phyloP scores from a whole-genome alignment of 2,113 vertebrate genomes.

The Polypterus bichir region DNA sequence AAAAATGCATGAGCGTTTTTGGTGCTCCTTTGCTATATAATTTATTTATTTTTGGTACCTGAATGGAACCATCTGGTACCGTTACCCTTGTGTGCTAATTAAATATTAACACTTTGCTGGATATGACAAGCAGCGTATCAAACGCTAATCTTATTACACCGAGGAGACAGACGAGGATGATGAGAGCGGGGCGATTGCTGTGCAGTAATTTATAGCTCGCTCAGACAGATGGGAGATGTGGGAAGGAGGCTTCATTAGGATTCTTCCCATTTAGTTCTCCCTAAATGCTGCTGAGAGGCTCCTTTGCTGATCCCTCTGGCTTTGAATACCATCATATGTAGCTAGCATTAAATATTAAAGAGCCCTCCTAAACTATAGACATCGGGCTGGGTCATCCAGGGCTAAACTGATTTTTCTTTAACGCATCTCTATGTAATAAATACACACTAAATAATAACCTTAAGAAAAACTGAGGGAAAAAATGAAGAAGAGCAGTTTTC shows the following conservation, averaged over 20 bases:
- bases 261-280: constrained; percentile 6
- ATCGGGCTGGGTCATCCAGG: background rate
- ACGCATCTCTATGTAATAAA: too few relatives aligned
- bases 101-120: constrained; percentile 37
- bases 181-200: background rate
- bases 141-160: constrained; percentile 32
- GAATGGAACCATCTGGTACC: constrained; percentile 34
- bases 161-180: constrained; percentile 23
- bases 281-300: background rate
- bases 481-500: too few relatives aligned
- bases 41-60: constrained; percentile 21
- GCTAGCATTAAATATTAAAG: background rate
- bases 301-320: background rate
- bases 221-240: constrained; percentile 42
- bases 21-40: constrained; percentile 18
- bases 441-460: too few relatives aligned
- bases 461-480: too few relatives aligned
- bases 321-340: background rate
- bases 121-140: constrained; percentile 30
- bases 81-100: constrained; percentile 30
- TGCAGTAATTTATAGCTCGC: constrained; percentile 30
- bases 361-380: background rate
- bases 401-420: too few relatives aligned
- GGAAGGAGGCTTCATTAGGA: constrained; percentile 25
- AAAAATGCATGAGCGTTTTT: constrained; percentile 43